Conservation (phyloP, 2,797 vertebrate species). For the Spinibarbus caldwelli region DNA sequence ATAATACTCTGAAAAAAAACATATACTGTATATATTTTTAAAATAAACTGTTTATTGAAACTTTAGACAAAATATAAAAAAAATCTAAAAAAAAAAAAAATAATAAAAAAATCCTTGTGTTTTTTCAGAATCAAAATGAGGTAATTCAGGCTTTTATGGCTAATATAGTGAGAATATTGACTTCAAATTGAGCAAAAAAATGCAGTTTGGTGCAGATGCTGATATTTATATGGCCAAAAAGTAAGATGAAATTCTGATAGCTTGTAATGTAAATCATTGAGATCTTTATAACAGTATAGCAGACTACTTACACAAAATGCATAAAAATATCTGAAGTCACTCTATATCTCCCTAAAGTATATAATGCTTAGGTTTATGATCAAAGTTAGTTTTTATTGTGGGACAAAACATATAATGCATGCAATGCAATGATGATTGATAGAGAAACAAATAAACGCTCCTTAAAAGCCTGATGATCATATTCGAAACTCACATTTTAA, state of each 20-base stretch:
- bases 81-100: too few relatives aligned
- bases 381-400: neutral
- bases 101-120: too few relatives aligned
- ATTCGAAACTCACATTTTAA: neutral
- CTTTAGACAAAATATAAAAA: too few relatives aligned
- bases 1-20: too few relatives aligned
- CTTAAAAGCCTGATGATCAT: neutral
- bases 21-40: too few relatives aligned
- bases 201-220: neutral
- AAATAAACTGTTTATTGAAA: too few relatives aligned
- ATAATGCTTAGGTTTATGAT: neutral
- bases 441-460: neutral
- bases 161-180: neutral
- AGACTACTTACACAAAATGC: neutral
- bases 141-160: neutral
- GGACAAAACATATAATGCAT: neutral
- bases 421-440: neutral
- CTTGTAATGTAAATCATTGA: too few relatives aligned
- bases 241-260: neutral
- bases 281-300: neutral
- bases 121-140: too few relatives aligned
- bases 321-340: neutral
- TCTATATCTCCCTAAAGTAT: neutral
- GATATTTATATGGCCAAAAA: too few relatives aligned
- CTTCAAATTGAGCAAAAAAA: neutral